phyloP scores from a whole-genome alignment of 2,888 invertebrate genomes.

The Ophion costatus region DNA sequence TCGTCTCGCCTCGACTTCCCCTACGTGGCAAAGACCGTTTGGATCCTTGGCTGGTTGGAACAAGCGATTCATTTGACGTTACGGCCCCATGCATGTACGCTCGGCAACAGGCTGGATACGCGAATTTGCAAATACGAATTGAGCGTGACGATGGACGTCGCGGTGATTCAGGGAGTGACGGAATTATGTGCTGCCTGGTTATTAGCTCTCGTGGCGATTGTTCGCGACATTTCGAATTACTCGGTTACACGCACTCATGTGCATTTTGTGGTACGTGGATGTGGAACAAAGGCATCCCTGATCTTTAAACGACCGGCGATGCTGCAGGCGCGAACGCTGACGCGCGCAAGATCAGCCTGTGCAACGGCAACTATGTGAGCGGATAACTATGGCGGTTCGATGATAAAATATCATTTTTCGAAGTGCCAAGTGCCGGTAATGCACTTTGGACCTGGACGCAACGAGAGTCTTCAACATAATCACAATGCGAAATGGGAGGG shows the following conservation, averaged over 20 bases:
- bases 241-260: slow-evolving; percentile 4
- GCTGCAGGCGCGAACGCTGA: slow-evolving; percentile 23
- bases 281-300: slow-evolving; percentile 38
- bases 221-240: slow-evolving; percentile 62
- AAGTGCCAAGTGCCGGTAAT: too few species aligned
- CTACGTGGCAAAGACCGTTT: not conserved
- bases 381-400: slow-evolving; percentile 17
- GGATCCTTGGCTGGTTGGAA: slow-evolving; percentile 16
- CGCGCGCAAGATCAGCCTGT: slow-evolving; percentile 14
- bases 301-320: slow-evolving; percentile 45
- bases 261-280: not conserved
- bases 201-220: slow-evolving; percentile 57
- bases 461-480: too few species aligned
- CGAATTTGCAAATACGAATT: slow-evolving; percentile 55
- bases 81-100: not conserved
- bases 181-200: slow-evolving; percentile 51
- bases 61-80: slow-evolving; percentile 24
- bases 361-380: slow-evolving; percentile 25
- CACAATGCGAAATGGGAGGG: too few species aligned
- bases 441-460: too few species aligned
- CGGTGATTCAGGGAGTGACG: slow-evolving; percentile 61
- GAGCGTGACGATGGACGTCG: slow-evolving; percentile 63
- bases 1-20: too few species aligned
- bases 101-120: not conserved
- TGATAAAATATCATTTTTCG: slow-evolving; percentile 6